Evolutionary conservation across 1,140 invertebrate genomes (phyloP).

Genomic region (Thalassaphorura encarpata): DNA sequence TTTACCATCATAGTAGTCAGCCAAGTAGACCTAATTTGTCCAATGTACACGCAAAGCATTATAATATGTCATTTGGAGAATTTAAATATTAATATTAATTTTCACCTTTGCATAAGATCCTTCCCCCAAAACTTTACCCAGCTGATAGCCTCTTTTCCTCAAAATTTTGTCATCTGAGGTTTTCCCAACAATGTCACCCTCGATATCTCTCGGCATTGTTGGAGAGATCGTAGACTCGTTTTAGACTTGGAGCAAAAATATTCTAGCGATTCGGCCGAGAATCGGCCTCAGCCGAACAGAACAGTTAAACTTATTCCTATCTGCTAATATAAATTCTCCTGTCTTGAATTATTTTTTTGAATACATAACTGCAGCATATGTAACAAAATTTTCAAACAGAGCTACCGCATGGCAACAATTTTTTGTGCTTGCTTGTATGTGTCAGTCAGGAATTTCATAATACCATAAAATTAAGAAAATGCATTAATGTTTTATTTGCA

Average conservation of each 20-base stretch:
- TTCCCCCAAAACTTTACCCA: constrained; percentile 5
- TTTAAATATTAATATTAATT: background rate
- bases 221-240: background rate
- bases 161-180: background rate
- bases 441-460: too few relatives aligned
- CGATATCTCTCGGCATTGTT: background rate
- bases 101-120: constrained; percentile 7
- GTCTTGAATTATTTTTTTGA: too few relatives aligned
- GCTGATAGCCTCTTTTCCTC: constrained; percentile 1
- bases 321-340: too few relatives aligned
- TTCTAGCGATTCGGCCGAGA: background rate
- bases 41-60: background rate
- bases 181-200: background rate
- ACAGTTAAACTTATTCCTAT: too few relatives aligned
- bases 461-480: too few relatives aligned
- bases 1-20: background rate
- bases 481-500: too few relatives aligned
- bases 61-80: background rate
- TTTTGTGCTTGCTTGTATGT: too few relatives aligned
- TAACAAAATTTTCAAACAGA: too few relatives aligned
- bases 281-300: background rate
- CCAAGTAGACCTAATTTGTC: constrained; percentile 11
- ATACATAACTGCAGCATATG: too few relatives aligned
- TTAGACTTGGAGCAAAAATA: background rate
- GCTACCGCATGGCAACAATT: too few relatives aligned